Percentiles rank a stretch among this genome's conserved stretches.
phyloP scores from a whole-genome alignment of 1,140 invertebrate genomes.

The Zaprionus tsacasi region DNA sequence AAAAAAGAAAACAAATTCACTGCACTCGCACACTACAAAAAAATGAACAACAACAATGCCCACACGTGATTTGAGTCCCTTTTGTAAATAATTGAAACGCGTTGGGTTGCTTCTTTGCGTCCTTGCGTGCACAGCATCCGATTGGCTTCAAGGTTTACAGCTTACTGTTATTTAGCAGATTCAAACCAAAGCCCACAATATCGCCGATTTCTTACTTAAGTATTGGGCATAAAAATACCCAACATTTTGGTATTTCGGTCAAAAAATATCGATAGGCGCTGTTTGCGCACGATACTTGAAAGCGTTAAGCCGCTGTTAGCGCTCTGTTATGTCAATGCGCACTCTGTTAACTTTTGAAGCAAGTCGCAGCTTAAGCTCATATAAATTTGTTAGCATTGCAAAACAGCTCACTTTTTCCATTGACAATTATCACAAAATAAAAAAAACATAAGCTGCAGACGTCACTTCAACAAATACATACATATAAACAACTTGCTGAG shows the following conservation, averaged over 20 bases:
- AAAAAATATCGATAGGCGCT: constrained; percentile 11
- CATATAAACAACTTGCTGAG: no score
- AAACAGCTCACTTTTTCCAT: background rate
- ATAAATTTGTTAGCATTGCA: background rate
- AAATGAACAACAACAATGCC: constrained; percentile 5
- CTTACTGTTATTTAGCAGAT: constrained; percentile 42
- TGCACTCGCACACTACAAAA: constrained; percentile 13
- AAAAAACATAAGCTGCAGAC: background rate
- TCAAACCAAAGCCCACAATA: constrained; percentile 12
- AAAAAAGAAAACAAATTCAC: background rate
- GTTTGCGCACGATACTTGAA: background rate
- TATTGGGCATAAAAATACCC: constrained; percentile 11
- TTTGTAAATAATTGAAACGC: constrained; percentile 28
- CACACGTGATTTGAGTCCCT: constrained; percentile 39
- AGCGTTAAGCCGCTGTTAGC: constrained; percentile 6
- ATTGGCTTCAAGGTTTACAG: constrained; percentile 42
- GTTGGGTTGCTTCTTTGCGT: background rate
- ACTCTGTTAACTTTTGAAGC: background rate
- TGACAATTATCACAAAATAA: background rate
- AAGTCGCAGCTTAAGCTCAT: background rate
- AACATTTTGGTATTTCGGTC: background rate
- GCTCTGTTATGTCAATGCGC: constrained; percentile 5
- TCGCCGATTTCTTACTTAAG: background rate
- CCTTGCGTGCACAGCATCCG: constrained; percentile 43
- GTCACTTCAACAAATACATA: background rate